These are phyloP conservation scores for Tyria jacobaeae DNA, from an alignment of 2,888 invertebrate genomes.

Conservation along the genomic window DNA sequence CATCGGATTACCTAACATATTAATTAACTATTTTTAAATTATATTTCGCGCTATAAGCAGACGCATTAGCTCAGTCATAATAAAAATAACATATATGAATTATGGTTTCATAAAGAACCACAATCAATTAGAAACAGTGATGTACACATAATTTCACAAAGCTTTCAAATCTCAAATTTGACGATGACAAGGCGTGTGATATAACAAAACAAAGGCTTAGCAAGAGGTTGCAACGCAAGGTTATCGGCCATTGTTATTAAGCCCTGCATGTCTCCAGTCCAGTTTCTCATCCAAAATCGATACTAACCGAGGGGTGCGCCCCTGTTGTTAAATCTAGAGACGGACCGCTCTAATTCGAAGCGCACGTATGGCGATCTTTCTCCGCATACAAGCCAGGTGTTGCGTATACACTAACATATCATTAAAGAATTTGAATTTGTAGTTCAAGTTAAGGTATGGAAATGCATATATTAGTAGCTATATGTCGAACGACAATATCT, in stretches of 20 bases:
- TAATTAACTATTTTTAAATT: too few species aligned
- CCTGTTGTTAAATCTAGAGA: slow-evolving; percentile 77
- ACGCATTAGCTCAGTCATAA: too few species aligned
- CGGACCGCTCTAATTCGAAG: slow-evolving; percentile 75
- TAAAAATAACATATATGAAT: too few species aligned
- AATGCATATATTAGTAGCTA: too few species aligned
- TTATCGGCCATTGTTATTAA: slow-evolving; percentile 83
- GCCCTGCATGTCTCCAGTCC: slow-evolving; percentile 85
- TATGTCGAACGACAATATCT: too few species aligned
- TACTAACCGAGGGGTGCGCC: slow-evolving; percentile 71
- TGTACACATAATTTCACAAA: background rate
- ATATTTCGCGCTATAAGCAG: too few species aligned
- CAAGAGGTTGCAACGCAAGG: slow-evolving; percentile 66
- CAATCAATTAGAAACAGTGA: background rate
- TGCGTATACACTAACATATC: slow-evolving; percentile 9
- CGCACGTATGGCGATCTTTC: slow-evolving; percentile 64
- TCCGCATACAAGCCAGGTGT: slow-evolving; percentile 12
- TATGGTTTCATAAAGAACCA: too few species aligned
- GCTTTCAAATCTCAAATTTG: background rate
- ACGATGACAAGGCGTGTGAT: background rate
- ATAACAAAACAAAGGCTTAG: slow-evolving; percentile 38
- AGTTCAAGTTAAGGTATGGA: too few species aligned
- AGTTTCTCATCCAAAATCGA: slow-evolving; percentile 86
- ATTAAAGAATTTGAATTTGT: background rate
- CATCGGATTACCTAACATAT: too few species aligned